Evolutionary conservation across 2,113 vertebrate species (phyloP), one percentile per base, ranked within the genome.

Genomic region (Trochalopteron elliotii): DNA sequence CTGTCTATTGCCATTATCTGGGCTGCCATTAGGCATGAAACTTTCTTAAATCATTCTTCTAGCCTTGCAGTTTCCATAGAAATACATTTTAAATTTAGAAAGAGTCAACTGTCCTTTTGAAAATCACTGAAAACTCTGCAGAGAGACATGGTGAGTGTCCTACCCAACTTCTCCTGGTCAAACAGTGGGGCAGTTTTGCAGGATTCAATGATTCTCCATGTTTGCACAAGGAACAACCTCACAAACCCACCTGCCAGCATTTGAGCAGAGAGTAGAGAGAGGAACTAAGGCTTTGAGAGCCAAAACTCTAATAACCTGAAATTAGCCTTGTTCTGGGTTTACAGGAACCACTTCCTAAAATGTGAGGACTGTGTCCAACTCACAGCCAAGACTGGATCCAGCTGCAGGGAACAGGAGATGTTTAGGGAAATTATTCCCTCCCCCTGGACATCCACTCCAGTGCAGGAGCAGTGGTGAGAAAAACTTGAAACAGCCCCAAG

Each of bases 61-160:
- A 93, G 83, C n/a, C 83, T 92, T 44, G 28, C 44, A 40, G 87
- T 93, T 96, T 81, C 92, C 85, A 92, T 83, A 96, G 94, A 95
- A 96, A 95, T 96, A 49, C 0, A 68, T 47, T 83, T 88, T 94
- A 83, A 79, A 89, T 94, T 83, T 93, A 89, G 89, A 69, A 93
- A 56, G 87, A 93, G 76, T 90, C 89, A 93, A 72, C 35, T 33
- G 42, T 39, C 82, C 82, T 91, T 91, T 80, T 59, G 71, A 83
- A 96, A 90, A 83, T 55, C 24, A 27, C 40, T 64, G 37, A 53
- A 81, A 81, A 68, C 44, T 37, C 42, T 14, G 17, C 42, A 63
- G 44, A 86, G 53, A 90, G 17, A 40, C 15, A 56, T 2, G 13
- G 27, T 0, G 9, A 87, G 12, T 33, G 59, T 68, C 82, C 39